Conservation (phyloP, 2,888 invertebrate genomes). For the Gnatocerus cornutus region DNA sequence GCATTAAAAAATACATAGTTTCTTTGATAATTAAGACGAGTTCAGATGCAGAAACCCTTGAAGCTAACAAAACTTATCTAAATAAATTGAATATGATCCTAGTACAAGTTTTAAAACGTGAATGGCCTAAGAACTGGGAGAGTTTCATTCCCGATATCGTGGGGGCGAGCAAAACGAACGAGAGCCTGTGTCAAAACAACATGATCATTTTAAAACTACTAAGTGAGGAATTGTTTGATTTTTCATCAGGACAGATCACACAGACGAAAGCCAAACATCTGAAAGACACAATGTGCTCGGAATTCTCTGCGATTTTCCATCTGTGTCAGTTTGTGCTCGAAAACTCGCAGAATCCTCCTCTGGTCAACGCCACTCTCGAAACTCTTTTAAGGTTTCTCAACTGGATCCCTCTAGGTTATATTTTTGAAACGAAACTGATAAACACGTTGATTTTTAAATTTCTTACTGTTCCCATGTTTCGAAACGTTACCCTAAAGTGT, state of each 20-base stretch:
- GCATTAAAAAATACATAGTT: slow-evolving; percentile 99
- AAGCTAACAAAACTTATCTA: slow-evolving; percentile 95
- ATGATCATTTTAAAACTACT: slow-evolving; percentile 98
- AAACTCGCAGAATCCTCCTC: slow-evolving; percentile 96
- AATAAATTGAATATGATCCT: slow-evolving; percentile 99
- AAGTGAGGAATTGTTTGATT: slow-evolving; percentile 99
- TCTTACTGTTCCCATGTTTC: slow-evolving; percentile 88
- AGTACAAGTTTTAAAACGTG: slow-evolving; percentile 98
- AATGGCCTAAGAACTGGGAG: slow-evolving; percentile 99
- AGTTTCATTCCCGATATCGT: slow-evolving; percentile 99
- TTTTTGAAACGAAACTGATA: slow-evolving; percentile 98
- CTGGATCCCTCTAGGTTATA: slow-evolving; percentile 99
- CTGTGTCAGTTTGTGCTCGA: slow-evolving; percentile 98
- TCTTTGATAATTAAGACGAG: slow-evolving; percentile 98
- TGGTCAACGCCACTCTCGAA: slow-evolving; percentile 96
- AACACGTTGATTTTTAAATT: slow-evolving; percentile 96
- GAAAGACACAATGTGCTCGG: slow-evolving; percentile 99
- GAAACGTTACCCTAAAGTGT: slow-evolving; percentile 98
- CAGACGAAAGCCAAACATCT: slow-evolving; percentile 99
- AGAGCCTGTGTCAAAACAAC: slow-evolving; percentile 99
- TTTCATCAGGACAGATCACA: slow-evolving; percentile 97
- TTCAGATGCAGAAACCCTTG: slow-evolving; percentile 90
- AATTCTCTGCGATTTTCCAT: slow-evolving; percentile 98
- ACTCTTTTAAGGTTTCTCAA: slow-evolving; percentile 97
- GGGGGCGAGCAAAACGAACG: slow-evolving; percentile 98